Evolutionary conservation across 2,888 invertebrate species (phyloP).

Genomic region (Chesias legatella): DNA sequence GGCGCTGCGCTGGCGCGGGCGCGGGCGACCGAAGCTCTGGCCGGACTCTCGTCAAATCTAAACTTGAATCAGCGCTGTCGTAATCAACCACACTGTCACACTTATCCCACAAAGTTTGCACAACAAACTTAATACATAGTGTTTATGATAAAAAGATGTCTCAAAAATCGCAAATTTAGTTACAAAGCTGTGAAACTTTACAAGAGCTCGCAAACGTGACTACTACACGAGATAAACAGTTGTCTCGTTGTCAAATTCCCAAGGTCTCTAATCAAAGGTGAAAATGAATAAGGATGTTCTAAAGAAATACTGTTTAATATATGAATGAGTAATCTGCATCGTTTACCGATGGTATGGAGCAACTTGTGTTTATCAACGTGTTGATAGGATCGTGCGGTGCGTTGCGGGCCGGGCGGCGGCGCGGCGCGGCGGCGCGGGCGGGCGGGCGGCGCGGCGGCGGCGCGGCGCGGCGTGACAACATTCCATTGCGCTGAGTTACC

Average conservation of each 20-base stretch:
- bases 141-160: no score
- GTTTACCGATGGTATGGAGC: constrained; percentile 10
- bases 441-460: constrained; percentile 33
- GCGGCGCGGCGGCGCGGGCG: constrained; percentile 36
- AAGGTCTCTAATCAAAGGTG: constrained; percentile 12
- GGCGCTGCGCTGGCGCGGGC: no score
- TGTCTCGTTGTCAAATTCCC: no score
- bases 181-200: no score
- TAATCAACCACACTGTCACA: no score
- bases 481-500: constrained; percentile 42
- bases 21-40: background rate
- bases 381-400: constrained; percentile 22
- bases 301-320: constrained; percentile 6
- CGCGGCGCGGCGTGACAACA: constrained; percentile 36
- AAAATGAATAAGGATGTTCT: constrained; percentile 3
- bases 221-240: no score
- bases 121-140: no score
- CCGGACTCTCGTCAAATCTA: background rate
- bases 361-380: constrained; percentile 16
- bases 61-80: no score
- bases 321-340: constrained; percentile 9
- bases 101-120: no score
- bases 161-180: no score
- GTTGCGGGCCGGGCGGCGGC: no score
- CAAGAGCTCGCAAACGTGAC: no score